Conservation (phyloP, 1,140 invertebrate genomes). For the Scylla paramamosain region DNA sequence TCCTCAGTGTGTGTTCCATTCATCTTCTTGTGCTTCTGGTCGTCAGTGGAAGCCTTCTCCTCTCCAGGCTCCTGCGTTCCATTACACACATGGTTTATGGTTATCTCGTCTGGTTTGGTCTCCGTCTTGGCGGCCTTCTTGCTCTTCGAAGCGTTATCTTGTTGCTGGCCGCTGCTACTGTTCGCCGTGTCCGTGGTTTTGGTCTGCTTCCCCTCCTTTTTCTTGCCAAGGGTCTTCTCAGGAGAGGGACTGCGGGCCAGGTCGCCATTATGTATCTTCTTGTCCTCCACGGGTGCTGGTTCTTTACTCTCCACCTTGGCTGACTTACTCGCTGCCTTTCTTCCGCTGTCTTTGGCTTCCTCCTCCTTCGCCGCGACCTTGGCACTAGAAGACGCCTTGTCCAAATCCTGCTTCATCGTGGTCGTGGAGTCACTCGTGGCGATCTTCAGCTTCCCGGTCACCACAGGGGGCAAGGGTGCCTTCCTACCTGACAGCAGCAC, state of each 20-base stretch:
- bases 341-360: background rate
- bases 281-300: background rate
- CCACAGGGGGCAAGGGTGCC: background rate
- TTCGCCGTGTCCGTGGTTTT: background rate
- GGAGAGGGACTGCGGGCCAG: background rate
- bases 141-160: background rate
- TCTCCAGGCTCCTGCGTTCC: background rate
- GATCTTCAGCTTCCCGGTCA: constrained; percentile 61
- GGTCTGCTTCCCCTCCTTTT: background rate
- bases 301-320: background rate
- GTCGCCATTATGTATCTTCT: background rate
- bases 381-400: background rate
- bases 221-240: constrained; percentile 9
- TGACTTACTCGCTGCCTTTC: background rate
- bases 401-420: constrained; percentile 10
- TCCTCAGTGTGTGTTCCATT: background rate
- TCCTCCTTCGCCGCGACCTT: background rate
- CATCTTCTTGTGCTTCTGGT: background rate
- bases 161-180: background rate
- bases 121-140: background rate
- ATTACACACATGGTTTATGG: background rate
- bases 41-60: background rate
- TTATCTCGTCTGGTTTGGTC: background rate
- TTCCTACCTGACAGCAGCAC: background rate
- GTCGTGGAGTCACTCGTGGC: constrained; percentile 18